A percentile compares a stretch with the other conserved stretches of the same genome.
Conservation (phyloP, 2,888 invertebrate species). For the Blastobasis adustella region DNA sequence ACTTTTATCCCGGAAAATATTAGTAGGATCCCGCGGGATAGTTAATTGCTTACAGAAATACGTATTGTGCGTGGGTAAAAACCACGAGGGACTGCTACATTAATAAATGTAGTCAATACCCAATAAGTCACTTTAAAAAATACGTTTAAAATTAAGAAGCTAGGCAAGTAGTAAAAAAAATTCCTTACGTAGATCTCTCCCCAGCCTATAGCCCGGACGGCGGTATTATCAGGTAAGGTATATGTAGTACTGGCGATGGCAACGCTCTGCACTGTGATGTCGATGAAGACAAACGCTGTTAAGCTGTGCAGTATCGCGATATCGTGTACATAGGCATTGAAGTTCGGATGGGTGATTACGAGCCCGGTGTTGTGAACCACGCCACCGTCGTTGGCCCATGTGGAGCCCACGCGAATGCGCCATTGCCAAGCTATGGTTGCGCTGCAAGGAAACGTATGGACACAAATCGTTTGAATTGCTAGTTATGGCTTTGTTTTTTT, state of each 20-base stretch:
- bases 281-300: constrained; percentile 11
- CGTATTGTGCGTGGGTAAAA: too few species aligned
- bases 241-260: constrained; percentile 25
- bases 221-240: constrained; percentile 22
- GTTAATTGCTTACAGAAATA: too few species aligned
- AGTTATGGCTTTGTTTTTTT: too few species aligned
- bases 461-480: too few species aligned
- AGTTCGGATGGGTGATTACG: constrained; percentile 25
- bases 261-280: constrained; percentile 14
- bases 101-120: too few species aligned
- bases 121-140: too few species aligned
- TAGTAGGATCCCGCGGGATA: too few species aligned
- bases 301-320: constrained; percentile 25
- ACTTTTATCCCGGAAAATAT: too few species aligned
- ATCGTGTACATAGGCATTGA: constrained; percentile 26
- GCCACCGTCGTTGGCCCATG: constrained; percentile 21
- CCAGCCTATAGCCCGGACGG: constrained; percentile 34
- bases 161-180: too few species aligned
- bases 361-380: constrained; percentile 7
- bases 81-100: too few species aligned
- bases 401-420: constrained; percentile 25
- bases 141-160: too few species aligned
- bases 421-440: constrained; percentile 14
- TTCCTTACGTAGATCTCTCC: constrained; percentile 22
- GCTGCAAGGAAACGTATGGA: constrained; percentile 6